phyloP scores from a whole-genome alignment of 2,888 invertebrate genomes.

The Teleiodes luculella region DNA sequence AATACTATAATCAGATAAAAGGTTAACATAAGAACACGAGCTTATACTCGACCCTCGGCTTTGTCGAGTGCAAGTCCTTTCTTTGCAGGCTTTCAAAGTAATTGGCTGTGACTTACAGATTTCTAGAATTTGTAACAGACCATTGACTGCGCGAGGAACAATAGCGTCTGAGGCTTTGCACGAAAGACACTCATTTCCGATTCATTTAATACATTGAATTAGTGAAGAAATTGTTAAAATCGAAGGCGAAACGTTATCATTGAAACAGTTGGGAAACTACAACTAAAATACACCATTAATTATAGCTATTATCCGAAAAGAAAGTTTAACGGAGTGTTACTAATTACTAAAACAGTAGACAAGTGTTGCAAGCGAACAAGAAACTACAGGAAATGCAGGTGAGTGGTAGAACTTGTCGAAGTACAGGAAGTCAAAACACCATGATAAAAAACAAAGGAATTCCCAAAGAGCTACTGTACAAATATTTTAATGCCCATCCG shows the following conservation, averaged over 20 bases:
- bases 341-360: conserved; percentile 30
- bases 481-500: conserved; percentile 8
- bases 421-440: conserved; percentile 39
- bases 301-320: conserved; percentile 25
- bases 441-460: conserved; percentile 39
- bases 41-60: conserved; percentile 14
- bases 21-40: conserved; percentile 14
- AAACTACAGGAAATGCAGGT: conserved; percentile 46
- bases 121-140: conserved; percentile 42
- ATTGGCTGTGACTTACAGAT: conserved; percentile 43
- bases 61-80: conserved; percentile 18
- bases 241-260: background rate
- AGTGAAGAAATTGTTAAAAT: background rate
- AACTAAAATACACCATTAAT: conserved; percentile 4
- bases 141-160: conserved; percentile 44
- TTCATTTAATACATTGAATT: conserved; percentile 19
- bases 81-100: conserved; percentile 35
- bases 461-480: conserved; percentile 18
- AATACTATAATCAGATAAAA: conserved; percentile 7
- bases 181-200: conserved; percentile 25
- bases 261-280: background rate
- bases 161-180: conserved; percentile 35
- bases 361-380: conserved; percentile 33
- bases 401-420: conserved; percentile 42
- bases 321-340: conserved; percentile 38